These are phyloP conservation scores for Tetramorium parvispinum DNA, from an alignment of 1,140 invertebrate species.

Conservation along the genomic window DNA sequence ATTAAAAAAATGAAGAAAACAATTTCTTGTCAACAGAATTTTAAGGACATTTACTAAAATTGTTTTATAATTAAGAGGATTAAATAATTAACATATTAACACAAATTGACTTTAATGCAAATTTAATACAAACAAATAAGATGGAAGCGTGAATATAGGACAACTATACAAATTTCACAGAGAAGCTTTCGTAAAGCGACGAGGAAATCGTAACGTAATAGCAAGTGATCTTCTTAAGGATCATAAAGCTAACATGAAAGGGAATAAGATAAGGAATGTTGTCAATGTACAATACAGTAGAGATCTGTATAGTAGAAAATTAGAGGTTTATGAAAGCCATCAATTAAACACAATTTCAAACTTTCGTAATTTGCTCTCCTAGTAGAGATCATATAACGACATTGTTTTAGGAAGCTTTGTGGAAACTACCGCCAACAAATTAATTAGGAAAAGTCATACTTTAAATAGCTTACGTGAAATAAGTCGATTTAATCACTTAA, in stretches of 20 bases:
- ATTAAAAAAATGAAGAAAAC: background rate
- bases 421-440: background rate
- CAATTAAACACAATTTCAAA: constrained; percentile 23
- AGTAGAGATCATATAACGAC: background rate
- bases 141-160: background rate
- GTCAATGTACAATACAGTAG: background rate
- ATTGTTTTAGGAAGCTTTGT: background rate
- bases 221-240: constrained; percentile 6
- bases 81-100: background rate
- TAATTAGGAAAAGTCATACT: background rate
- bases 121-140: background rate
- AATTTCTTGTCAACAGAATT: background rate
- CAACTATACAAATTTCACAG: background rate
- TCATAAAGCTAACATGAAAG: constrained; percentile 15
- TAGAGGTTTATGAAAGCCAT: background rate
- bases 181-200: background rate
- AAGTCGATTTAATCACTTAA: background rate
- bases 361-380: background rate
- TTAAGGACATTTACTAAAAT: background rate
- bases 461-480: background rate
- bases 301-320: background rate
- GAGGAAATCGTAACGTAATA: background rate
- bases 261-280: constrained; percentile 3
- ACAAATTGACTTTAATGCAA: background rate
- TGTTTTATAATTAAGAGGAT: background rate